Evolutionary conservation across 2,888 invertebrate genomes (phyloP), one percentile per base, ranked within the genome.

Genomic region (Fragum sueziense): DNA sequence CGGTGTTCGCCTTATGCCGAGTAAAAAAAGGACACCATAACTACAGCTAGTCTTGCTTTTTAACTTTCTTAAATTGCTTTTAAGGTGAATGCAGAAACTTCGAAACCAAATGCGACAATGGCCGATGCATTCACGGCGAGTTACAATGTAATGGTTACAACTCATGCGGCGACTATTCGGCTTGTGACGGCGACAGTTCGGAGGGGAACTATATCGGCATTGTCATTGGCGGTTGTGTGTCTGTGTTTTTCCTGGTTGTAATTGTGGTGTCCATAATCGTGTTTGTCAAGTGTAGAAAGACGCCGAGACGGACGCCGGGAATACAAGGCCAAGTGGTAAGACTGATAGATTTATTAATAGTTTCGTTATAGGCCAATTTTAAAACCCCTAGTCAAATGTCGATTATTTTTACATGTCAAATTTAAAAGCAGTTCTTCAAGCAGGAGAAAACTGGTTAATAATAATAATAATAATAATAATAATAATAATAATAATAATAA

Each of bases 311-410:
- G 4, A 33, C 61, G 17, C 61, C 61, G 20, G 61, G 61, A 2
- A 31, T 31, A 33, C 61, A 61, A 33, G 61, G 61, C 33, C 61
- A 61, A 31, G 61, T 61, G 61, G 61, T 61, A 61, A 33, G 33
- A 47, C 4, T 47, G n/a, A n/a, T n/a, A n/a, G n/a, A n/a, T n/a
- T n/a, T n/a, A n/a, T n/a, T n/a, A n/a, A n/a, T n/a, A n/a, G n/a
- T n/a, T n/a, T n/a, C n/a, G n/a, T n/a, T n/a, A n/a, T n/a, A n/a
- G n/a, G n/a, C n/a, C n/a, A n/a, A n/a, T n/a, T n/a, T n/a, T n/a
- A n/a, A n/a, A n/a, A n/a, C n/a, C n/a, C n/a, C n/a, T n/a, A n/a
- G n/a, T n/a, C n/a, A n/a, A n/a, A n/a, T n/a, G n/a, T n/a, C n/a
- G n/a, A n/a, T n/a, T n/a, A n/a, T n/a, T n/a, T n/a, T n/a, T n/a